Conservation (phyloP, 2,113 vertebrate genomes). For the Pogona vitticeps region DNA sequence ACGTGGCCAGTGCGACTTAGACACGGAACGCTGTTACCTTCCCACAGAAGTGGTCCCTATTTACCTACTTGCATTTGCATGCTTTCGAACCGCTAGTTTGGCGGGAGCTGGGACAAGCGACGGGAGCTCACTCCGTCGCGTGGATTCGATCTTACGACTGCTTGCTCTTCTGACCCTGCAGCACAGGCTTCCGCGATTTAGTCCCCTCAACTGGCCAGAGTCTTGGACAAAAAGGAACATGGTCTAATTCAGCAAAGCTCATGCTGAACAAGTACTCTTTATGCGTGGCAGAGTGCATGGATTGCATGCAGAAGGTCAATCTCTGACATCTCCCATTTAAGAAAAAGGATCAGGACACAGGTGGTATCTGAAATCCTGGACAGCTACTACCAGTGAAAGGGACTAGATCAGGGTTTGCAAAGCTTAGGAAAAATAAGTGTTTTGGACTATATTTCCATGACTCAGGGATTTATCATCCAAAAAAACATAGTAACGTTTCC, state of each 20-base stretch:
- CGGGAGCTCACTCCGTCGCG: too few relatives aligned
- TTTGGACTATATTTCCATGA: not conserved
- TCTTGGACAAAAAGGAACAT: not conserved
- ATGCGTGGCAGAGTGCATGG: not conserved
- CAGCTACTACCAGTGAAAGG: not conserved
- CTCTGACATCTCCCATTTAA: not conserved
- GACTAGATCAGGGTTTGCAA: not conserved
- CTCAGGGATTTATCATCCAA: not conserved
- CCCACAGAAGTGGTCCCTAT: too few relatives aligned
- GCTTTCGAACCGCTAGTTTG: too few relatives aligned
- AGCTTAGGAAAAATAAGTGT: not conserved
- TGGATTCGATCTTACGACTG: too few relatives aligned
- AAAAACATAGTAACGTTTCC: too few relatives aligned
- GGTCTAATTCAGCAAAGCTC: not conserved
- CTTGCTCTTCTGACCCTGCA: too few relatives aligned
- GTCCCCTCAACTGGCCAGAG: too few relatives aligned
- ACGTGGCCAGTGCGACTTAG: too few relatives aligned
- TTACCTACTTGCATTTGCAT: too few relatives aligned
- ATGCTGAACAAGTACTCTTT: not conserved
- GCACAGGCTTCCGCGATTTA: too few relatives aligned
- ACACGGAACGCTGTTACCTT: too few relatives aligned
- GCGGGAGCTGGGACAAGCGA: too few relatives aligned
- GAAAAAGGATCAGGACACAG: not conserved
- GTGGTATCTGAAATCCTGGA: not conserved
- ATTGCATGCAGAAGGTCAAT: not conserved